Percentiles rank a stretch among this genome's conserved stretches.
Evolutionary conservation across 2,113 vertebrate species (phyloP).

Genomic region (Embiotoca jacksoni): DNA sequence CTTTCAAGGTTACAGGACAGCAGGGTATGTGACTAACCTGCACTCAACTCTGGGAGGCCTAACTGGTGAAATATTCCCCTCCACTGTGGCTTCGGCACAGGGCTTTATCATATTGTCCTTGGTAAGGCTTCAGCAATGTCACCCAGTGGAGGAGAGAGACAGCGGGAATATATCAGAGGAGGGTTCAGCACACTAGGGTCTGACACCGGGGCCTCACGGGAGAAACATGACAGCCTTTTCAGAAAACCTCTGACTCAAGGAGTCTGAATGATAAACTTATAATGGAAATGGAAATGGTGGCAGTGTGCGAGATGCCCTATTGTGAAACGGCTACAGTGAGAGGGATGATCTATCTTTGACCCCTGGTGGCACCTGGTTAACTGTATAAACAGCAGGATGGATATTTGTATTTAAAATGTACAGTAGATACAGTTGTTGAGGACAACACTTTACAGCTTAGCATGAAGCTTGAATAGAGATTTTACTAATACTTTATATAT

Average conservation of each 20-base stretch:
- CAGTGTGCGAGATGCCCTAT: conserved; percentile 58
- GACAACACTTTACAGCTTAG: background rate
- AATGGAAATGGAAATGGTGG: conserved; percentile 75
- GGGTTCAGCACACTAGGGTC: conserved; percentile 82
- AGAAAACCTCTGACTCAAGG: conserved; percentile 79
- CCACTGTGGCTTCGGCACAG: conserved; percentile 80
- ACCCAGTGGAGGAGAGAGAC: conserved; percentile 80
- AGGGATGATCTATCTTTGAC: conserved; percentile 70
- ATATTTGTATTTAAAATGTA: conserved; percentile 47
- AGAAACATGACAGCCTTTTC: conserved; percentile 77
- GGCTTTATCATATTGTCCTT: conserved; percentile 91
- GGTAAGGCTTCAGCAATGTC: conserved; percentile 85
- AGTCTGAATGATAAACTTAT: conserved; percentile 79
- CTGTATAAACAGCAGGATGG: conserved; percentile 52
- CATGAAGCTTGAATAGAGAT: background rate
- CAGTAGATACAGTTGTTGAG: conserved; percentile 21
- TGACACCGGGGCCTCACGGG: conserved; percentile 77
- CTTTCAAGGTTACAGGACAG: conserved; percentile 83
- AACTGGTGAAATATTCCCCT: conserved; percentile 86
- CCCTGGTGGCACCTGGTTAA: conserved; percentile 56
- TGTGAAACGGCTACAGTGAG: conserved; percentile 56
- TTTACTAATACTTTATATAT: background rate
- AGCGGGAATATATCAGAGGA: conserved; percentile 84
- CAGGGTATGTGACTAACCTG: conserved; percentile 69
- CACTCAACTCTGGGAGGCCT: conserved; percentile 64